Conservation (phyloP, 2,113 vertebrate species). For the Eonycteris spelaea region DNA sequence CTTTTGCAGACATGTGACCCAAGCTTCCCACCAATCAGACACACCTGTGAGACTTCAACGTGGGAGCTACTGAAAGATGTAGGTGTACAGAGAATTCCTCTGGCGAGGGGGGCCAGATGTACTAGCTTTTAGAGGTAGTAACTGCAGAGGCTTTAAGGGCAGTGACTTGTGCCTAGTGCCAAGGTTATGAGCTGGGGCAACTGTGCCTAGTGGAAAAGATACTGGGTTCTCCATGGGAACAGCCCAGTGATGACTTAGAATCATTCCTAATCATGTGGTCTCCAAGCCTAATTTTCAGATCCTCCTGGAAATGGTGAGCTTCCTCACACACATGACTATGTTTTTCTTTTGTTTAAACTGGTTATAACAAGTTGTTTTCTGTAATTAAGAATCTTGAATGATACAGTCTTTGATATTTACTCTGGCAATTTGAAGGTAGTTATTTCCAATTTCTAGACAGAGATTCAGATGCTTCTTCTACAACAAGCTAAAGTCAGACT, state of each 20-base stretch:
- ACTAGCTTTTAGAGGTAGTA: background rate
- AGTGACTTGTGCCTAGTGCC: background rate
- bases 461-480: background rate
- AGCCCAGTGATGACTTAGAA: background rate
- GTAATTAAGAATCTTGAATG: background rate
- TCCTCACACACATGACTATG: background rate
- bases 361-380: background rate
- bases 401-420: background rate
- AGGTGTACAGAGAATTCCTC: background rate
- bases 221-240: background rate
- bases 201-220: background rate
- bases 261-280: background rate
- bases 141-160: background rate
- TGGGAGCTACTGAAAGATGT: background rate
- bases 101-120: background rate
- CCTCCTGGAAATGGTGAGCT: background rate
- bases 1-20: background rate
- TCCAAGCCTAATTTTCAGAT: background rate
- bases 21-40: background rate
- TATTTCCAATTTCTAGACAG: background rate
- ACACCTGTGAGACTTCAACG: background rate
- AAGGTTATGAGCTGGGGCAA: background rate
- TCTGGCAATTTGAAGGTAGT: background rate
- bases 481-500: background rate
- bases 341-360: slow-evolving; percentile 12